Evolutionary conservation across 2,888 invertebrate genomes (phyloP), one percentile per base, ranked within the genome.

Genomic region (Hymenopus coronatus): DNA sequence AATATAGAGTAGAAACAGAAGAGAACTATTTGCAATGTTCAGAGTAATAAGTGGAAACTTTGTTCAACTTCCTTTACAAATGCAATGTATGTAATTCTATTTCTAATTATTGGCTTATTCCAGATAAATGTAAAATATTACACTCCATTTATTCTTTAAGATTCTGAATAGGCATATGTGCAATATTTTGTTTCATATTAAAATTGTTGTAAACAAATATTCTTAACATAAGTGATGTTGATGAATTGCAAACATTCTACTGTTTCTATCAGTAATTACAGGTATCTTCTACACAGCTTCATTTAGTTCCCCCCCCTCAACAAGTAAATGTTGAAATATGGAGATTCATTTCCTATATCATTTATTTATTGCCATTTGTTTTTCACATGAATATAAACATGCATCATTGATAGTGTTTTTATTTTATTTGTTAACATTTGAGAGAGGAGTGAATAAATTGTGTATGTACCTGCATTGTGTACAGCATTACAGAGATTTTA

Each of bases 331-430:
- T 82, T 15, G n/a, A 82, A 33, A 85, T 84, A 27, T 84, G 84
- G 84, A 33, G 33, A 84, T 33, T 33, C 27, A 28, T 86, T 86
- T 87, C 87, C 87, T 82, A 82, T 87, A 70, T 87, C 87, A 87
- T 87, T 40, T 87, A 87, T 87, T 87, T 87, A 87, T 87, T 87
- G 40, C 87, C 87, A 87, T 87, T 87, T 87, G 82, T 87, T 87
- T n/a, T 87, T 87, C 82, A 82, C 87, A 87, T 82, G n/a, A 87
- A 82, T 87, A 82, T 87, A 28, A 82, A 33, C 54, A n/a, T 87
- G 27, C 82, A 33, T 87, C 82, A 87, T 30, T 87, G 33, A 87
- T 33, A 20, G 33, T 87, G 20, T 33, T 87, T 82, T 87, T 40
- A 87, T 82, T 87, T 87, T 82, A 82, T 87, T 87, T 87, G 87